phyloP scores from a whole-genome alignment of 2,797 vertebrate genomes.

The Ispidina lecontei region DNA sequence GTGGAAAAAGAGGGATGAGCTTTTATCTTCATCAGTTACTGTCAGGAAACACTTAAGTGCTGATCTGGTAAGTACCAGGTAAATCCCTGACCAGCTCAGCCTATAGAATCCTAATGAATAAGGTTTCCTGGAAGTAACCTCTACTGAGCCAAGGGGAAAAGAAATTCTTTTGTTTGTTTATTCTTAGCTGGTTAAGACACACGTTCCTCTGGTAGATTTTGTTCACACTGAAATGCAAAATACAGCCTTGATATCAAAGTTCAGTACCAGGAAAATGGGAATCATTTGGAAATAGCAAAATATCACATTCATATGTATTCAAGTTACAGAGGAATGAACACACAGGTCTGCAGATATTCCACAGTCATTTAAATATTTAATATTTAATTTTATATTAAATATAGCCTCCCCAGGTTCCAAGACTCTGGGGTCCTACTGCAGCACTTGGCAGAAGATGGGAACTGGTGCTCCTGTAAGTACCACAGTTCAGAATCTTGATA shows the following conservation, averaged over 20 bases:
- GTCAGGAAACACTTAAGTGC: background rate
- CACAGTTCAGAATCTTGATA: background rate
- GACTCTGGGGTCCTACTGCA: background rate
- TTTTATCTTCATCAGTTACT: background rate
- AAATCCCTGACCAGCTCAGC: background rate
- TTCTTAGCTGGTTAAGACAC: background rate
- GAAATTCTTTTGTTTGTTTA: background rate
- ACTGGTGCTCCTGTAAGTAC: accelerated
- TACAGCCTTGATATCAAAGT: background rate
- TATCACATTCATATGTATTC: background rate
- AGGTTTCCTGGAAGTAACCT: slow-evolving; percentile 1
- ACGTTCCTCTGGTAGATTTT: background rate
- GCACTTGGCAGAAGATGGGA: background rate
- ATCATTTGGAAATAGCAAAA: background rate
- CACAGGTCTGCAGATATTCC: background rate
- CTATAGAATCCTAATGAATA: slow-evolving; percentile 3
- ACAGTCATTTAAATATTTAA: background rate
- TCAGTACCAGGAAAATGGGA: background rate
- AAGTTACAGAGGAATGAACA: background rate
- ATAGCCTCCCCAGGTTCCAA: background rate
- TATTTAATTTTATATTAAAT: too few relatives aligned
- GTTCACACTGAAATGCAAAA: background rate
- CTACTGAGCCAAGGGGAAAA: background rate
- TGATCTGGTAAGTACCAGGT: background rate
- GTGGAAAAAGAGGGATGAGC: background rate